Conservation (phyloP, 2,797 vertebrate species). For the Platalea minor region DNA sequence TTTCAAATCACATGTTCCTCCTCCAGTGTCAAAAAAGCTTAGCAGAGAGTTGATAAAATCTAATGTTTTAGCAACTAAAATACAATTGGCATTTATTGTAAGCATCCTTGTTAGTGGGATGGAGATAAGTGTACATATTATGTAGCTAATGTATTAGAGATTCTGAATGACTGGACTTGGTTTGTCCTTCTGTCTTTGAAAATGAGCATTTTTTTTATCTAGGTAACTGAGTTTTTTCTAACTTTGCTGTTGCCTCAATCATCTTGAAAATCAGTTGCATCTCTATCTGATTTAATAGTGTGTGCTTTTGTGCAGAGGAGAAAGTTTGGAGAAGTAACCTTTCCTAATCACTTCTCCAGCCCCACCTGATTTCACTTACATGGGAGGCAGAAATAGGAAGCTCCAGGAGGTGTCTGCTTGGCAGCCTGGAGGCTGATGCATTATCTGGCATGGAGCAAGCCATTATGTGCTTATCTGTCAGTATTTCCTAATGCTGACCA, state of each 20-base stretch:
- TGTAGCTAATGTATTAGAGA: neutral
- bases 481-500: neutral
- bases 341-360: neutral
- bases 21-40: neutral
- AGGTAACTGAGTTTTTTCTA: neutral
- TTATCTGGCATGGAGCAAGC: neutral
- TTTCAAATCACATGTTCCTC: neutral
- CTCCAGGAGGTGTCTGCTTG: conserved; percentile 34
- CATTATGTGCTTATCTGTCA: neutral
- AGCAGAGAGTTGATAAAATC: neutral
- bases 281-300: neutral
- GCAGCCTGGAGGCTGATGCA: conserved; percentile 16
- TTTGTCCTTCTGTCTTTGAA: neutral
- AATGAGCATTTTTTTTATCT: neutral
- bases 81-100: neutral
- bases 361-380: neutral
- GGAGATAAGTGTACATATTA: neutral
- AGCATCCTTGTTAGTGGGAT: neutral
- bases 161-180: neutral
- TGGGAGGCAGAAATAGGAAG: neutral
- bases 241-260: neutral
- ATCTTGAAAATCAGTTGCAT: neutral
- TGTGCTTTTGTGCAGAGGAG: neutral
- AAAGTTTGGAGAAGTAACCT: neutral
- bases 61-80: neutral